phyloP scores from a whole-genome alignment of 2,113 vertebrate species.

The Irena cyanogastra region DNA sequence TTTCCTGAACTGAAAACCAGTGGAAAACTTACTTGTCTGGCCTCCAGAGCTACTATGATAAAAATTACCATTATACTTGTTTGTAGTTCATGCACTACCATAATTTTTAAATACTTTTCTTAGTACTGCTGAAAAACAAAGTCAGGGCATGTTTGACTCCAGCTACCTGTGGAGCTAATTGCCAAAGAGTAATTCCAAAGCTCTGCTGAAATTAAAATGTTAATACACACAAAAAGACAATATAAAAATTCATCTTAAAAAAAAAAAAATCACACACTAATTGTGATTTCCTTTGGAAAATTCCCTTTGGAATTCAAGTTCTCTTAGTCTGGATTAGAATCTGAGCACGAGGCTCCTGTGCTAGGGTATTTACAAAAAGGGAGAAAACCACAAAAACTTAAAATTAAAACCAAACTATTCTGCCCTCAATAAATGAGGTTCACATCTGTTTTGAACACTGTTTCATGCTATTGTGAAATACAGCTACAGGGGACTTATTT shows the following conservation, averaged over 20 bases:
- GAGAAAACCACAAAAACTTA: neutral
- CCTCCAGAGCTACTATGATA: neutral
- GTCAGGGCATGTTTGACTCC: neutral
- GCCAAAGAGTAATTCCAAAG: neutral
- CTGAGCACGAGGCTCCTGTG: neutral
- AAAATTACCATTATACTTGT: neutral
- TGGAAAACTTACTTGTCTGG: neutral
- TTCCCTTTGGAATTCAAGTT: neutral
- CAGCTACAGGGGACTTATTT: constrained; percentile 16
- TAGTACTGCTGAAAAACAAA: neutral
- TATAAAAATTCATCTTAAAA: neutral
- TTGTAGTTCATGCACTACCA: neutral
- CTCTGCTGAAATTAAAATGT: neutral
- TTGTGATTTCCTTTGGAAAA: too few species aligned
- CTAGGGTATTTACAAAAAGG: neutral
- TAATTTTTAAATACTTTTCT: neutral
- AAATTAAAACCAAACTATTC: constrained; percentile 32
- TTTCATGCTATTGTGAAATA: constrained; percentile 20
- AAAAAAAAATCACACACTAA: neutral
- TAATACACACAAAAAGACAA: neutral
- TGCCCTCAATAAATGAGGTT: neutral
- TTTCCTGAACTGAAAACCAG: neutral
- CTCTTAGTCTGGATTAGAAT: neutral
- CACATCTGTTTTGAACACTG: constrained; percentile 12
- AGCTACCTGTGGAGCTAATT: neutral